Conservation (phyloP, 2,113 vertebrate genomes). For the Falcunculus frontatus region DNA sequence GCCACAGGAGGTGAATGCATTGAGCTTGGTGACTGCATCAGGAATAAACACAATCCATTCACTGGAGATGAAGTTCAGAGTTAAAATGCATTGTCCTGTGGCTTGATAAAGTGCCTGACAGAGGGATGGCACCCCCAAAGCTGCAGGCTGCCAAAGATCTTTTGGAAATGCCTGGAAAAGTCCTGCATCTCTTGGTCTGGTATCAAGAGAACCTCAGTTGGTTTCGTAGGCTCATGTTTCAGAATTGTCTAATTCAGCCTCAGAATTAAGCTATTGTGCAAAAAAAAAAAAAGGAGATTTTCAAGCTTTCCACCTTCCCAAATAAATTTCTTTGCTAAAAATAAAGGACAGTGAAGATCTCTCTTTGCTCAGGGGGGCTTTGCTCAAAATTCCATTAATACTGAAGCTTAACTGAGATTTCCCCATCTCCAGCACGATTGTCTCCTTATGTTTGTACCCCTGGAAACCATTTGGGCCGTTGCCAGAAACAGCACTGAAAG, state of each 20-base stretch:
- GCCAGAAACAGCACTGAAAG: not conserved
- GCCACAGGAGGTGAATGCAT: not conserved
- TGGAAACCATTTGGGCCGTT: not conserved
- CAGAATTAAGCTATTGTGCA: not conserved
- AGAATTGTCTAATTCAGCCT: not conserved
- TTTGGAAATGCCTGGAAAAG: not conserved
- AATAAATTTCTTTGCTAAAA: not conserved
- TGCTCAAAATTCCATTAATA: slow-evolving; percentile 31
- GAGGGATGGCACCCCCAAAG: not conserved
- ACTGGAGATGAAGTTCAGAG: not conserved
- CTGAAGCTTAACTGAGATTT: not conserved
- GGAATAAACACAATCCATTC: not conserved
- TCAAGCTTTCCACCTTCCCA: not conserved
- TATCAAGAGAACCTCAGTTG: not conserved
- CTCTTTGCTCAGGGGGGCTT: not conserved
- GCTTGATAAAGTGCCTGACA: not conserved
- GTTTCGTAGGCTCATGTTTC: not conserved
- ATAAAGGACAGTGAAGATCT: not conserved
- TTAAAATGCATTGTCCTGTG: not conserved
- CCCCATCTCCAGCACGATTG: not conserved
- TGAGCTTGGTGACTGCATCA: not conserved
- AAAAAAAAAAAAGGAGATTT: not conserved
- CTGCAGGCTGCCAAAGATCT: not conserved
- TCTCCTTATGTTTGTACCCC: not conserved
- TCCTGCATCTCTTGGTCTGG: not conserved